Evolutionary conservation across 2,113 vertebrate species (phyloP).

Genomic region (Heliornis fulica): DNA sequence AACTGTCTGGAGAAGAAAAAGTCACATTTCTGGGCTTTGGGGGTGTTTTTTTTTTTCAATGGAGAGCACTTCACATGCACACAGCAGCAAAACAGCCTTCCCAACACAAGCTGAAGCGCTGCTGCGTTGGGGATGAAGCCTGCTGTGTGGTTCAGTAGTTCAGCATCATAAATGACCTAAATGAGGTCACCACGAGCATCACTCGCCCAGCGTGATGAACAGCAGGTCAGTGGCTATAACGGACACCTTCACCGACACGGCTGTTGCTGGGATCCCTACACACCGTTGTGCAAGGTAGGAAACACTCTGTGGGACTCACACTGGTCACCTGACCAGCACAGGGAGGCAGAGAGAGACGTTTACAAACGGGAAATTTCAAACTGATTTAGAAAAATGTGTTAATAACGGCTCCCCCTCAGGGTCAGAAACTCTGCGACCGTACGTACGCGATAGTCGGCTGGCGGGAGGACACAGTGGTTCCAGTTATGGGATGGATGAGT

Average conservation of each 20-base stretch:
- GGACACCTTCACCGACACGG: not conserved
- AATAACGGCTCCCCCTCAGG: not conserved
- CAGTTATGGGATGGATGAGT: not conserved
- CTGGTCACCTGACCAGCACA: not conserved
- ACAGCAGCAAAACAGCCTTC: not conserved
- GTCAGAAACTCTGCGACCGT: not conserved
- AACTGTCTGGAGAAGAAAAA: not conserved
- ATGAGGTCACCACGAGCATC: not conserved
- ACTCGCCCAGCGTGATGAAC: not conserved
- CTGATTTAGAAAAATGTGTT: not conserved
- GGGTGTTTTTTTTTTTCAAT: not conserved
- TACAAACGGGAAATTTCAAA: not conserved
- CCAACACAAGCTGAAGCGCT: not conserved
- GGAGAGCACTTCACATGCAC: not conserved
- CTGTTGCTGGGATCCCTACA: slow-evolving; percentile 46
- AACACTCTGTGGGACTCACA: not conserved
- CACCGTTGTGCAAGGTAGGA: not conserved
- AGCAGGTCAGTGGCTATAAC: slow-evolving; percentile 13
- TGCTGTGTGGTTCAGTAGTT: not conserved
- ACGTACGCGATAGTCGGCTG: too few relatives aligned
- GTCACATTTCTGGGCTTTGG: not conserved
- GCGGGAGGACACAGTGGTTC: too few relatives aligned
- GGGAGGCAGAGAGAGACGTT: not conserved
- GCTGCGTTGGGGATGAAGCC: not conserved
- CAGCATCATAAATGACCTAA: not conserved